Conservation (phyloP, 2,888 invertebrate genomes). For the Drosophila paracracens region DNA sequence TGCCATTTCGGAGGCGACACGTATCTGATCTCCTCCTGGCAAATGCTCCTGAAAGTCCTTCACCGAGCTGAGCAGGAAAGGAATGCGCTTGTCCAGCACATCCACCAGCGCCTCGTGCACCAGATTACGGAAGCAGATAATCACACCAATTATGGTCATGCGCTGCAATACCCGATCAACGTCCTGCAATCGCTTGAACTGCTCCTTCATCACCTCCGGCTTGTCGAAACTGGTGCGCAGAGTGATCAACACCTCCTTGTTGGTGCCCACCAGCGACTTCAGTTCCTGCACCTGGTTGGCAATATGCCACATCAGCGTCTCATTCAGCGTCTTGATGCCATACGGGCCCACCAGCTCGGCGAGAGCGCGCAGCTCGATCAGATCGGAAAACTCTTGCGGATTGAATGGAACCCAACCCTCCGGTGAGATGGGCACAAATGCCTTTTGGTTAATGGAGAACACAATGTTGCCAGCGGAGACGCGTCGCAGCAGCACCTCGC, state of each 20-base stretch:
- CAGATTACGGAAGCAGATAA: constrained; percentile 96
- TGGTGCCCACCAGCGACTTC: constrained; percentile 94
- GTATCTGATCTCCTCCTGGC: constrained; percentile 94
- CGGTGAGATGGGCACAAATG: constrained; percentile 96
- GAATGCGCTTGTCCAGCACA: constrained; percentile 96
- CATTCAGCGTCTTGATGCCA: constrained; percentile 98
- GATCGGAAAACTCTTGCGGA: constrained; percentile 99
- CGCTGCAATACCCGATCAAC: constrained; percentile 98
- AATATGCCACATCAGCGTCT: constrained; percentile 99
- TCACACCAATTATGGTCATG: constrained; percentile 99
- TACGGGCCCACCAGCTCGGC: constrained; percentile 99
- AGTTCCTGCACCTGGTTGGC: constrained; percentile 98
- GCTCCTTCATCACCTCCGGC: constrained; percentile 98
- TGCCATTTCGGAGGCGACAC: constrained; percentile 98
- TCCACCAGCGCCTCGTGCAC: constrained; percentile 97
- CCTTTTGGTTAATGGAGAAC: constrained; percentile 97
- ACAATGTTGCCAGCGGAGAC: constrained; percentile 98
- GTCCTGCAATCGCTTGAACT: constrained; percentile 94
- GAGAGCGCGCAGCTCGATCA: constrained; percentile 96
- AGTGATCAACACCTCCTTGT: constrained; percentile 96
- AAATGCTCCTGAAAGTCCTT: constrained; percentile 97
- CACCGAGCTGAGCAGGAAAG: constrained; percentile 97
- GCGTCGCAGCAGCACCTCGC: constrained; percentile 92
- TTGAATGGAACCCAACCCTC: constrained; percentile 97
- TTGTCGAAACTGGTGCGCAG: constrained; percentile 99